A percentile compares a stretch with the other conserved stretches of the same genome.
Conservation (phyloP, 2,888 invertebrate species). For the Ichneumoninae sp. region DNA sequence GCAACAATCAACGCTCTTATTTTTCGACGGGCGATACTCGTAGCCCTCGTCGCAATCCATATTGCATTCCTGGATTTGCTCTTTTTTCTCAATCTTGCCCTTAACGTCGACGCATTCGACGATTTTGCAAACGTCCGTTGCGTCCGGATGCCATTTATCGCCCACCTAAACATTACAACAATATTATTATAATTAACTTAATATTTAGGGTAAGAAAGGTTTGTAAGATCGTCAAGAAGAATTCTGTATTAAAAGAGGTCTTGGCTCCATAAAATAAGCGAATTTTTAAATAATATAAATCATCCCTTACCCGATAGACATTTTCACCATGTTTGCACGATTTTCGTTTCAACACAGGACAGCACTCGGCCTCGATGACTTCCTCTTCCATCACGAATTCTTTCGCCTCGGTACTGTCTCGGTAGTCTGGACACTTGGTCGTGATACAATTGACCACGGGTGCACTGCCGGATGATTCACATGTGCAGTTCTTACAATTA, state of each 20-base stretch:
- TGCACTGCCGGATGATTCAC: constrained; percentile 82
- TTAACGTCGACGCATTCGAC: constrained; percentile 74
- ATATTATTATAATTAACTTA: not conserved
- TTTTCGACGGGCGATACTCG: constrained; percentile 85
- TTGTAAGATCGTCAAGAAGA: not conserved
- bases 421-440: constrained; percentile 85
- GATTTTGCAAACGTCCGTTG: constrained; percentile 74
- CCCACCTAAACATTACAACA: constrained; percentile 70
- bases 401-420: constrained; percentile 83
- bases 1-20: constrained; percentile 86
- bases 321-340: constrained; percentile 86
- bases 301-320: constrained; percentile 74
- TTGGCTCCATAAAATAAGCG: constrained; percentile 8
- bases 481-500: constrained; percentile 89
- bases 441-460: constrained; percentile 85
- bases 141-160: constrained; percentile 76
- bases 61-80: constrained; percentile 75
- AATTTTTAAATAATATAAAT: not conserved
- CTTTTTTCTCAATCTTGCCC: constrained; percentile 71
- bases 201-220: not conserved
- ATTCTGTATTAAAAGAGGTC: not conserved
- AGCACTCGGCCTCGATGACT: constrained; percentile 87
- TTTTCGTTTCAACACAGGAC: constrained; percentile 86
- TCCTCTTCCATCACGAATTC: constrained; percentile 87
- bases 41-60: constrained; percentile 86